Evolutionary conservation across 2,888 invertebrate species (phyloP).

Genomic region (Acleris holmiana): DNA sequence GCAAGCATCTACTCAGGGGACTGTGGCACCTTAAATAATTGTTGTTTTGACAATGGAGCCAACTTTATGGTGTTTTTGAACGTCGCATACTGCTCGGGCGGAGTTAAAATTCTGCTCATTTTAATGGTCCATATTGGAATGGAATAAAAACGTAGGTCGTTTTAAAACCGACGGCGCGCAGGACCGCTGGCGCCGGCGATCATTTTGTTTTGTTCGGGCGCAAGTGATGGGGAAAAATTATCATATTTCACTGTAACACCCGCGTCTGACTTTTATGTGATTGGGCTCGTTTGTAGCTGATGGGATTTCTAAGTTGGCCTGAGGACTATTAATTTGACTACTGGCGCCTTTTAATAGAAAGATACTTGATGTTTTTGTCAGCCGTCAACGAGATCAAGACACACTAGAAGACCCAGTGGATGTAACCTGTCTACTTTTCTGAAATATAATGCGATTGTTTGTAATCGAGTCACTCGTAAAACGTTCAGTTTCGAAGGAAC

Average conservation of each 20-base stretch:
- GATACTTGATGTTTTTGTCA: slow-evolving; percentile 11
- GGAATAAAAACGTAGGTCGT: slow-evolving; percentile 70
- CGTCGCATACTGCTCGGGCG: slow-evolving; percentile 41
- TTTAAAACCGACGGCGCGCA: slow-evolving; percentile 59
- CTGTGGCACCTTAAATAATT: slow-evolving; percentile 25
- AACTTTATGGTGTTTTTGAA: slow-evolving; percentile 26
- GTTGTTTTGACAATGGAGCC: slow-evolving; percentile 22
- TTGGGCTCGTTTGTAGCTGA: slow-evolving; percentile 46
- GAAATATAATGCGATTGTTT: too few relatives aligned
- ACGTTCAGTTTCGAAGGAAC: too few relatives aligned
- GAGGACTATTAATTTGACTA: slow-evolving; percentile 28
- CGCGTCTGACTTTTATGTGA: slow-evolving; percentile 64
- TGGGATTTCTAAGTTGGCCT: slow-evolving; percentile 32
- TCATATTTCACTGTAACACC: slow-evolving; percentile 74
- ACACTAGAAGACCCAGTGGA: too few relatives aligned
- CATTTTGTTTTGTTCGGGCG: slow-evolving; percentile 47
- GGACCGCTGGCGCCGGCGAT: slow-evolving; percentile 72
- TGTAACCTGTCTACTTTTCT: too few relatives aligned
- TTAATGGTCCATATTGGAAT: slow-evolving; percentile 67
- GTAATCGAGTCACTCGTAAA: too few relatives aligned
- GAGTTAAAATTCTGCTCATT: slow-evolving; percentile 64
- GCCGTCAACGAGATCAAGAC: background rate
- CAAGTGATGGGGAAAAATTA: slow-evolving; percentile 64
- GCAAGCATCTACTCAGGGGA: background rate
- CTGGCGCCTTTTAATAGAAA: slow-evolving; percentile 20